Percentiles rank a stretch among this genome's conserved stretches.
These are phyloP conservation scores for Neodiprion pinetum DNA, from an alignment of 1,140 invertebrate species.

Conservation along the genomic window DNA sequence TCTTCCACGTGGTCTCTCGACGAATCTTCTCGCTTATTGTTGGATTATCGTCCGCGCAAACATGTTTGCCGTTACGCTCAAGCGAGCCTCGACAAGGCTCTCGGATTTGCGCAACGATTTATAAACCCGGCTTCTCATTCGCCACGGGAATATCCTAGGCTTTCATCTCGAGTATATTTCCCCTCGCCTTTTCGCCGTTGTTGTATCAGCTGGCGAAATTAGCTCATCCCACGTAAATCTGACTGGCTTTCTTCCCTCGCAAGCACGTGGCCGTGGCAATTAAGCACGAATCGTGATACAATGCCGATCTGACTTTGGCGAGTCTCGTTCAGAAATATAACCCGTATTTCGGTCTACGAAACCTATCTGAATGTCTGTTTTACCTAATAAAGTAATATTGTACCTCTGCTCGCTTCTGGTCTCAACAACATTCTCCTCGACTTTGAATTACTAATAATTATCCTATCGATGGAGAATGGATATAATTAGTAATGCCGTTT, in stretches of 20 bases:
- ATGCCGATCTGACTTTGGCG: neutral
- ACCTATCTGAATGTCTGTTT: neutral
- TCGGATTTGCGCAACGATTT: neutral
- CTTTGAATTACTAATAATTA: too few species aligned
- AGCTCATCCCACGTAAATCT: neutral
- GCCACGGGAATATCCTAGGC: neutral
- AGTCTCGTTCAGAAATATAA: neutral
- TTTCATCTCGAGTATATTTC: slow-evolving; percentile 8
- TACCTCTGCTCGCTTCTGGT: too few species aligned
- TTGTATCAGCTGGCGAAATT: neutral
- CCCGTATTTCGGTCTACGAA: neutral
- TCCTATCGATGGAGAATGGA: too few species aligned
- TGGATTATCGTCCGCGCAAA: too few species aligned
- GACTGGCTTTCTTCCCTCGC: neutral
- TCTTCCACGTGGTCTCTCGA: too few species aligned
- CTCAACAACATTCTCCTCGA: too few species aligned
- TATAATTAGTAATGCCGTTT: too few species aligned
- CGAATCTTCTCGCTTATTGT: too few species aligned
- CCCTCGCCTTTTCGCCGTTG: neutral
- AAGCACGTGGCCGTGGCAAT: neutral
- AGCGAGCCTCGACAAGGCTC: neutral
- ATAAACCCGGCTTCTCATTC: neutral
- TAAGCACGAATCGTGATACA: neutral
- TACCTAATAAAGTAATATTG: too few species aligned
- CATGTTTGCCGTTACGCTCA: neutral